Percentiles rank a stretch among this genome's conserved stretches.
phyloP scores from a whole-genome alignment of 1,140 invertebrate genomes.

The Philopotamus ludificatus region DNA sequence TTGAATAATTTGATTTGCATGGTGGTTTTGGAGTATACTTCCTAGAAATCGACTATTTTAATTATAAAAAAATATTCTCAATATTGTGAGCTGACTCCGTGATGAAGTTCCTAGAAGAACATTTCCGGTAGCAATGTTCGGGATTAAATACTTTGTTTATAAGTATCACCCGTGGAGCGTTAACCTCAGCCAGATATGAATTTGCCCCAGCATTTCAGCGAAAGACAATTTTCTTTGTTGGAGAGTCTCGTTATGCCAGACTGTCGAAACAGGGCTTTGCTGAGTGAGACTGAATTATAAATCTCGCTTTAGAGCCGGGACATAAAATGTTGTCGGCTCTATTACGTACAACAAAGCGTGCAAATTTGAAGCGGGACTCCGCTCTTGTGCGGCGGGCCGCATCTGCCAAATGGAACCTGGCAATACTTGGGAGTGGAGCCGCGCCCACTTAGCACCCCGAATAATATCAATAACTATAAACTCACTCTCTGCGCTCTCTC shows the following conservation, averaged over 20 bases:
- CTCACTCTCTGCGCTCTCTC: not conserved
- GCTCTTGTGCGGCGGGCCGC: constrained; percentile 21
- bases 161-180: too few species aligned
- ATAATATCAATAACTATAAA: constrained; percentile 42
- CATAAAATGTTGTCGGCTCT: constrained; percentile 28
- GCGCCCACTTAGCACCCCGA: constrained; percentile 26
- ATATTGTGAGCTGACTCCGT: too few species aligned
- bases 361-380: not conserved
- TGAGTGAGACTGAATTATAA: constrained; percentile 38
- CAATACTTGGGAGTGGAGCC: constrained; percentile 31
- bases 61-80: too few species aligned
- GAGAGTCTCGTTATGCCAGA: constrained; percentile 20
- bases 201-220: too few species aligned
- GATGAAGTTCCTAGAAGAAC: too few species aligned
- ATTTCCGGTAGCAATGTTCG: too few species aligned
- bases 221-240: too few species aligned
- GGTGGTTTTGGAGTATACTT: too few species aligned
- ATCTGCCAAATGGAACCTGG: constrained; percentile 41
- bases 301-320: constrained; percentile 37
- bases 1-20: too few species aligned
- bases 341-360: constrained; percentile 3
- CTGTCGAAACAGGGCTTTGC: constrained; percentile 1
- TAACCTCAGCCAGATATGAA: too few species aligned
- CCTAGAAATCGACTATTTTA: too few species aligned
- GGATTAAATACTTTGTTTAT: too few species aligned